phyloP scores from a whole-genome alignment of 2,888 invertebrate species.

The Tachina lurida region DNA sequence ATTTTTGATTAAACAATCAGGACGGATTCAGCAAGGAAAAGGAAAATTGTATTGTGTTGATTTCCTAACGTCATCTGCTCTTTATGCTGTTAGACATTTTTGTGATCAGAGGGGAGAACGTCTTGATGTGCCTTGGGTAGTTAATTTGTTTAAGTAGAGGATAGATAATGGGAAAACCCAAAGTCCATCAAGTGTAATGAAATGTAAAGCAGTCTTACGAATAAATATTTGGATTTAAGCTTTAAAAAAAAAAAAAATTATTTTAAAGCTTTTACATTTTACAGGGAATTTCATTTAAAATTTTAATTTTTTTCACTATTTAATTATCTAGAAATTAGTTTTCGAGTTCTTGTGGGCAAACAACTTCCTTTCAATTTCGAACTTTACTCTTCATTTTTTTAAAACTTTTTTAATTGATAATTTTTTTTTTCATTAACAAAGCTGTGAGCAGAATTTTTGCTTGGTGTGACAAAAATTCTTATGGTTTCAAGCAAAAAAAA shows the following conservation, averaged over 20 bases:
- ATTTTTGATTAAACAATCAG: constrained; percentile 32
- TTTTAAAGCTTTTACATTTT: background rate
- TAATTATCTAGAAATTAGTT: background rate
- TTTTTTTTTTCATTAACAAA: background rate
- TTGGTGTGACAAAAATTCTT: background rate
- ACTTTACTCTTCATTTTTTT: background rate
- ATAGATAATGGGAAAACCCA: background rate
- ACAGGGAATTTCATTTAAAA: too few relatives aligned
- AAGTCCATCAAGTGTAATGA: background rate
- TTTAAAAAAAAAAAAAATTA: background rate
- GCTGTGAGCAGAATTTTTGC: background rate
- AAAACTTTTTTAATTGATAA: background rate
- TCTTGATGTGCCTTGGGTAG: background rate
- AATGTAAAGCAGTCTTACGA: background rate
- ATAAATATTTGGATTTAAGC: background rate
- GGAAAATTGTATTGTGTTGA: constrained; percentile 33
- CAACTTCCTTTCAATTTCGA: background rate
- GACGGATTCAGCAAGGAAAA: background rate
- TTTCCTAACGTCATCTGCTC: constrained; percentile 43
- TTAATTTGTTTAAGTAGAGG: constrained; percentile 17
- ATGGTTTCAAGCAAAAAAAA: constrained; percentile 9
- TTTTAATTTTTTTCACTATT: background rate
- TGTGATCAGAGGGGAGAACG: background rate
- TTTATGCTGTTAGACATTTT: background rate
- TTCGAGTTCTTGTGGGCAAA: background rate